Base-by-base conservation (phyloP, 64 coral and sea anemone species). In the Actinia equina region DNA sequence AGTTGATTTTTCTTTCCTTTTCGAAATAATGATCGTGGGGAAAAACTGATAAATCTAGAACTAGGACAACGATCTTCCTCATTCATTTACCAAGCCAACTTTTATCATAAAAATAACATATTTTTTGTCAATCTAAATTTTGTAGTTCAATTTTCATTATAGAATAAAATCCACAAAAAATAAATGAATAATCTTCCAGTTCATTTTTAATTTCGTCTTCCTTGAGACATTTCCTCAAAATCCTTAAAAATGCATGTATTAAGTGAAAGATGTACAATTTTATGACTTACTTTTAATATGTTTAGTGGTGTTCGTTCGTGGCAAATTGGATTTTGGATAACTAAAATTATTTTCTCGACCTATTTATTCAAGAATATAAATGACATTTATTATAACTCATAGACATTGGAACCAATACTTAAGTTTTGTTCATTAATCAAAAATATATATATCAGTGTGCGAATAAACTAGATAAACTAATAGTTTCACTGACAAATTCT, bases 1-100 rank as follows among this genome's bases (percentile, higher is more conserved):
- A 80, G 78, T 80, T 81, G 78, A 81, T 46, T 74, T 74, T 74
- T 74, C 69, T 74, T 74, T 26, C 1, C 23, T 41, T 26, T 26
- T 74, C 4, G 27, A 74, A 74, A 26, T 74, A 74, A 17, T 30
- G n/a, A 74, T 74, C n/a, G 23, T 12, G 30, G 30, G 30, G 30
- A 37, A 65, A 65, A 20, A n/a, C 62, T 65, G 62, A 65, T 65
- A 65, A 4, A 65, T 65, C 19, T 74, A 37, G 69, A 2, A 57
- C 55, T 57, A 11, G 55, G 11, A 57, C 7, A 57, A 12, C 11
- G 15, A 14, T 57, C 15, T 57, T 57, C 11, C 55, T 57, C 7
- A 57, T 57, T 57, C 11, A 49, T 49, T 6, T 49, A 49, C 46
- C 46, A 49, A 49, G 46, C 4, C 4, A 49, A 49, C 46, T 49